Evolutionary conservation across 2,888 invertebrate genomes (phyloP), one percentile per base, ranked within the genome.

Genomic region (Microplitis deprimator): DNA sequence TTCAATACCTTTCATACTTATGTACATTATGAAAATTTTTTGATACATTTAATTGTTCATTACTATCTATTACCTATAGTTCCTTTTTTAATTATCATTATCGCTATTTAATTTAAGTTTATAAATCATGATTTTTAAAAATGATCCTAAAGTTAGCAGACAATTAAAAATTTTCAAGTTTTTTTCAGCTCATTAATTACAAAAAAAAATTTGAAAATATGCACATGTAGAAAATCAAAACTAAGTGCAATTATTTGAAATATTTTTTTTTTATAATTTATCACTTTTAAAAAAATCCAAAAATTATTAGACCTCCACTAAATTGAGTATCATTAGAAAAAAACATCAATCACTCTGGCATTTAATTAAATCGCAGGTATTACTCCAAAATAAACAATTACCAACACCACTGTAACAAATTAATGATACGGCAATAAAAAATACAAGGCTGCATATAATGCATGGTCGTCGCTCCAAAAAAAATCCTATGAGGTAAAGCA

Each of bases 381-480:
- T 93, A 80, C 94, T 94, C 97, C 97, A 97, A 88, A 99, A 95
- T 81, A 98, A 92, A 90, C 98, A 99, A 91, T 96, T 97, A 29
- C 98, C 98, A 76, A 97, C 94, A 79, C 98, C 98, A 90, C 97
- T 97, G 91, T 98, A 98, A 91, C 99, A 99, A 81, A 98, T 95
- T 20, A 99, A 92, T 86, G 96, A 96, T 75, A 98, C 96, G 29
- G 98, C 97, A 61, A 96, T 95, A 73, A 98, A 91, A 91, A 99
- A 99, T 83, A 99, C 96, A 75, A 98, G 91, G 87, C 97, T 97
- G 92, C 99, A 99, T 82, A 98, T 97, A 70, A 98, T 98, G 90
- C 99, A 99, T 0, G 99, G 99, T 90, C 97, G 98, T 86, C 97
- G 92, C 89, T 98, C 98, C 85, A 99, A 92, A 90, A 99, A 98